A percentile compares a stretch with the other conserved stretches of the same genome.
Conservation (phyloP, 2,113 vertebrate species). For the Cololabis saira region DNA sequence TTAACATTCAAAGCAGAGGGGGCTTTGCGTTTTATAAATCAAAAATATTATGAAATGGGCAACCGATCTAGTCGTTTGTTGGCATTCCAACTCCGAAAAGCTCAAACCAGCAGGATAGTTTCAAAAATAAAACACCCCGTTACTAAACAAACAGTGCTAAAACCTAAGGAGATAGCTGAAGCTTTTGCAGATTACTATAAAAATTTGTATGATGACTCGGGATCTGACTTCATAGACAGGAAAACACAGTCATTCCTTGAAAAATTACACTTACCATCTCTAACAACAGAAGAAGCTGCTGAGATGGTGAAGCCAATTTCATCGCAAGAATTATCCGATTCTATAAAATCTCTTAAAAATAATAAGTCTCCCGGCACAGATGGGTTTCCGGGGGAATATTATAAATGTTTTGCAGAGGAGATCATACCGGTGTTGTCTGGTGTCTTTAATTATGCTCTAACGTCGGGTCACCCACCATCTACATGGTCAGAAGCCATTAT, state of each 20-base stretch:
- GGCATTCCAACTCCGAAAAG: not conserved
- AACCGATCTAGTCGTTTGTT: not conserved
- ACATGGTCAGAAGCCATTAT: constrained; percentile 1
- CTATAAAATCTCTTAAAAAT: constrained; percentile 1
- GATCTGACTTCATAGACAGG: not conserved
- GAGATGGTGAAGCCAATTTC: not conserved
- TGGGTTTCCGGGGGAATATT: not conserved
- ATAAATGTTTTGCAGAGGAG: not conserved
- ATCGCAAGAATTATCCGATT: not conserved
- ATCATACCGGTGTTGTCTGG: not conserved
- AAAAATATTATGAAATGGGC: not conserved
- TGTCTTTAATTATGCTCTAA: constrained; percentile 76
- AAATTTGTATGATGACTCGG: no score
- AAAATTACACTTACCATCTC: not conserved
- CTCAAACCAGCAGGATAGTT: not conserved
- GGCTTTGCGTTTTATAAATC: not conserved
- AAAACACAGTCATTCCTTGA: not conserved
- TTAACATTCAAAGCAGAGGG: not conserved
- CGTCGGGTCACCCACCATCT: not conserved
- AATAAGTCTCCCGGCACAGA: not conserved
- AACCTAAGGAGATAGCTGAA: not conserved
- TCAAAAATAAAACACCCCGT: not conserved
- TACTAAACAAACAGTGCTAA: not conserved
- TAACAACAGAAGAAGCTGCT: not conserved
- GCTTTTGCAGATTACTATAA: constrained; percentile 1